Base-by-base conservation (phyloP, 2,797 vertebrate genomes). In the Atherinosoma microstoma region DNA sequence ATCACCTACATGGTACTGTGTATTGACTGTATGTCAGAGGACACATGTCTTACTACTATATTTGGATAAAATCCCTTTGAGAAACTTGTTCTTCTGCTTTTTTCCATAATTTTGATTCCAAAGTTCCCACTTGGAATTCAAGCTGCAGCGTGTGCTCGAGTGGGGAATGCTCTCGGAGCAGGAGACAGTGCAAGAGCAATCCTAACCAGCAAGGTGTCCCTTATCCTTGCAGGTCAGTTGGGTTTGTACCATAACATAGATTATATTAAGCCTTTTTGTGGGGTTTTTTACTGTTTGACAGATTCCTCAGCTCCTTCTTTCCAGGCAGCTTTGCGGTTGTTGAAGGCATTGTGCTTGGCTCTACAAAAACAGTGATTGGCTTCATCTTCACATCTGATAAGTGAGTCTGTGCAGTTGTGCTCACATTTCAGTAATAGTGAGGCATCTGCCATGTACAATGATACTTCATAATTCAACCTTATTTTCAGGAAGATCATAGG, bases 101-200 rank as follows among this genome's bases (percentile, higher is more conserved):
- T 63, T 58, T 42, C 3, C 0, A 47, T 32, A 53, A 56, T 36
- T 15, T 12, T 79, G 7, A 58, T 64, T 82, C 64, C 64, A 3
- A 27, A 99, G 97, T 93, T 97, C 58, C 97, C 98, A 15, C 38
- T 95, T 5, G 96, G 96, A 15, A 78, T 97, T 88, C 96, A 97
- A 0, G 95, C 95, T 73, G 97, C 96, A 1, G 94, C 79, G 0
- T 96, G 94, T 0, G 94, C 97, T 65, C 92, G 96, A 6, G 96
- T 99, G 40, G 98, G 98, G 35, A 98, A 97, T 0, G 96, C 97
- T 0, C 83, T 99, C 10, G 98, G 98, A 0, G 96, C 97, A 0
- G 96, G 97, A 27, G 91, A 98, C 70, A 94, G 86, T 0, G 66
- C 87, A 30, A 94, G 96, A 73, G 97, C 98, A 12, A 93, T 94